phyloP scores from a whole-genome alignment of 2,113 vertebrate genomes.

The Chauna torquata region DNA sequence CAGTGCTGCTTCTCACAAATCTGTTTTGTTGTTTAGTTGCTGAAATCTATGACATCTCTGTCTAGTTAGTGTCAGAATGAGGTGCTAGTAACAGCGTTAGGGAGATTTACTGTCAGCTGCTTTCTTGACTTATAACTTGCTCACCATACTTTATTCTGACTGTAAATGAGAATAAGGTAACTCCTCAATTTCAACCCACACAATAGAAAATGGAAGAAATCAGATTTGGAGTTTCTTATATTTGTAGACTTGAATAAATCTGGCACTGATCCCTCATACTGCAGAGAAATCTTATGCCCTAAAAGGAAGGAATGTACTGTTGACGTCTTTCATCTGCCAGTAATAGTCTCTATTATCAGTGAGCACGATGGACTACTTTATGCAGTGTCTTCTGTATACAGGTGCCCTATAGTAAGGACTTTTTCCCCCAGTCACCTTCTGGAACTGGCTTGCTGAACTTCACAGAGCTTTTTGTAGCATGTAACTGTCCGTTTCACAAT shows the following conservation, averaged over 20 bases:
- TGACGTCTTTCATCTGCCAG: background rate
- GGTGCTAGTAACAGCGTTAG: background rate
- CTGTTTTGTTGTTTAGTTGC: background rate
- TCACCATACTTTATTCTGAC: background rate
- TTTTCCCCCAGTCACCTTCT: background rate
- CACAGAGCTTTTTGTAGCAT: background rate
- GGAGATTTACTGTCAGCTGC: background rate
- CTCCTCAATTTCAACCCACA: background rate
- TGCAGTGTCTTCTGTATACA: background rate
- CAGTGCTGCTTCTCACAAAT: background rate
- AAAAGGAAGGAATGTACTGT: background rate
- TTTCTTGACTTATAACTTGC: background rate
- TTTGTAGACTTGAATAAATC: background rate
- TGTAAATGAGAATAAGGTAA: background rate
- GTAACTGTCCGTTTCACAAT: accelerated
- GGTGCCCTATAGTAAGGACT: background rate
- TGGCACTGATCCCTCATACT: background rate
- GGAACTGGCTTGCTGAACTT: background rate
- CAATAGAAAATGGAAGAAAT: background rate
- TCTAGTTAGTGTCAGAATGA: background rate
- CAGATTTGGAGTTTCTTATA: background rate
- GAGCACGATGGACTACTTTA: background rate
- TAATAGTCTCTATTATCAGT: background rate
- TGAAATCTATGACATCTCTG: background rate
- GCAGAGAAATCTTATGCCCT: background rate